phyloP scores from a whole-genome alignment of 37 sponge, comb jelly and placozoan genomes.

The Dysidea cf. avara region DNA sequence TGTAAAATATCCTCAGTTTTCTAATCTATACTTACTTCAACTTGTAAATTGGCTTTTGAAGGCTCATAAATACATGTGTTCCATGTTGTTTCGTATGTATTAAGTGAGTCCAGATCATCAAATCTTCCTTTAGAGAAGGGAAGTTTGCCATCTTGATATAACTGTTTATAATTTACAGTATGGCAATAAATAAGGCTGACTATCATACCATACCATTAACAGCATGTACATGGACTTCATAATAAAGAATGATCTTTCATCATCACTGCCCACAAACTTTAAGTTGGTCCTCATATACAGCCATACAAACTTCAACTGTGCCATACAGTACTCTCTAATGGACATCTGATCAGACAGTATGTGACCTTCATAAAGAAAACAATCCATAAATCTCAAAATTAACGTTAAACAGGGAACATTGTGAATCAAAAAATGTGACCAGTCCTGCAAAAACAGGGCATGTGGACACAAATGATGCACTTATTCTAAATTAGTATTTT shows the following conservation, averaged over 20 bases:
- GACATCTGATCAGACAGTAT: conserved; percentile 53
- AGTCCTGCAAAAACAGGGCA: no score
- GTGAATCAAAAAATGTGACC: neutral
- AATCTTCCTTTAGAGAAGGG: neutral
- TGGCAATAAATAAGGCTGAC: neutral
- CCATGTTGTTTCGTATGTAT: conserved; percentile 65
- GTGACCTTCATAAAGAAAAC: no score
- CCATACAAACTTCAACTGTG: conserved; percentile 71
- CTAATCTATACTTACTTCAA: no score
- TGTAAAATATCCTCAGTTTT: no score
- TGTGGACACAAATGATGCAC: no score
- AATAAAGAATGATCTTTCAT: no score
- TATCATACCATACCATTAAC: conserved; percentile 23
- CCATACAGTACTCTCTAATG: conserved; percentile 58
- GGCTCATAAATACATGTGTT: conserved; percentile 56
- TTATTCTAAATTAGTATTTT: neutral
- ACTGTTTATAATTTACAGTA: neutral
- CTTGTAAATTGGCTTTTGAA: neutral
- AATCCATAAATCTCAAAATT: no score
- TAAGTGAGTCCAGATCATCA: conserved; percentile 7
- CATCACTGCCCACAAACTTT: conserved; percentile 57
- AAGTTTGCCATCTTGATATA: neutral
- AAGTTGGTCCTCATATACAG: conserved; percentile 44
- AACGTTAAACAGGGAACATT: conserved; percentile 10
- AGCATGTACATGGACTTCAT: conserved; percentile 34